Evolutionary conservation across 2,888 invertebrate species (phyloP), one percentile per base, ranked within the genome.

Genomic region (Catonia carolina): DNA sequence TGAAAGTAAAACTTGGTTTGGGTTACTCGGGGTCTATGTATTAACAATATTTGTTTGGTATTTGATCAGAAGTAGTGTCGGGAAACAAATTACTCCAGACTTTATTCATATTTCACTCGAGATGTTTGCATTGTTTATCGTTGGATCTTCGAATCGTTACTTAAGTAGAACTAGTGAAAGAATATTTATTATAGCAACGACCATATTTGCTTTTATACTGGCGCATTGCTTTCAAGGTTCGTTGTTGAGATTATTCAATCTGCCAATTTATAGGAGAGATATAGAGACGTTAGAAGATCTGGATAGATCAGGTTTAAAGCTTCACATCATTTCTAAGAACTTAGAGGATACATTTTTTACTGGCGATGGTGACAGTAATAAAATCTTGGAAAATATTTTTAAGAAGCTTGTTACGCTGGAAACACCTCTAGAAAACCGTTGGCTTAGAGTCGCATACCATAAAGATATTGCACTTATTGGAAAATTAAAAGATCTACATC

Each of bases 211-310:
- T 2, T 14, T 45, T 2, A 14, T 45, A 18, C 14, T 45, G 18
- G 45, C 22, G 14, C 22, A 45, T 5, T 12, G 23, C 2, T 45
- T 45, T 45, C 45, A 45, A 45, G 27, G 23, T 8, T 45, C 22
- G 10, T 27, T 45, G 2, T 14, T 45, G 1, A 45, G 22, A n/a
- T 20, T 27, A 7, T 45, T 45, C 22, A 45, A 22, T 23, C 18
- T 8, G n/a, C 45, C 23, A 2, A 20, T 27, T 2, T 45, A 45
- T 27, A 20, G 22, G 22, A 45, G 22, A 17, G 45, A 45, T 18
- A 45, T 45, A 22, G 27, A 45, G 6, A 45, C 45, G 6, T 15
- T 45, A 22, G 45, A 45, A n/a, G 45, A 45, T 4, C n/a, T 45
- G 22, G 45, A 45, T 27, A 23, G 22, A n/a, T 45, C 45, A 2